Evolutionary conservation across 2,888 invertebrate species (phyloP).

Genomic region (Polyploca ridens): DNA sequence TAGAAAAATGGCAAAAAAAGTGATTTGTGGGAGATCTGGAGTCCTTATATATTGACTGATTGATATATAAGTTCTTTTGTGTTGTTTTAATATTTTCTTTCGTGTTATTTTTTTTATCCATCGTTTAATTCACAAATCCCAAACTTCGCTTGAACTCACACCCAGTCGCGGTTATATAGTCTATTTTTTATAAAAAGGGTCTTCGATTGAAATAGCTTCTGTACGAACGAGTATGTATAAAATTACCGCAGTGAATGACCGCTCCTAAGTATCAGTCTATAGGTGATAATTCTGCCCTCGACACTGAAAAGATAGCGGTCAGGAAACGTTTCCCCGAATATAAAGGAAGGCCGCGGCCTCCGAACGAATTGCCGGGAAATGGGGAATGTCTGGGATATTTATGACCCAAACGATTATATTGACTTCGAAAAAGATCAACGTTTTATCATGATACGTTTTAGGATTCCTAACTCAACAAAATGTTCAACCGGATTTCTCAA

Average conservation of each 20-base stretch:
- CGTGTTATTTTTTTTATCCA: too few relatives aligned
- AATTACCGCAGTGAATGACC: slow-evolving; percentile 5
- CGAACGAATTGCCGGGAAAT: slow-evolving; percentile 39
- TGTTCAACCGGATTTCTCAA: background rate
- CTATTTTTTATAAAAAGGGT: too few relatives aligned
- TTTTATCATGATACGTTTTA: background rate
- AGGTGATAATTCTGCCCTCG: slow-evolving; percentile 30
- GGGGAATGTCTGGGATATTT: slow-evolving; percentile 36
- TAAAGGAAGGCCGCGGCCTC: slow-evolving; percentile 35
- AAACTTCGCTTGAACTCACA: too few relatives aligned
- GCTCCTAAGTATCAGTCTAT: slow-evolving; percentile 13
- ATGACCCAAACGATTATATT: slow-evolving; percentile 37
- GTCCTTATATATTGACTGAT: too few relatives aligned
- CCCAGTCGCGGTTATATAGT: too few relatives aligned
- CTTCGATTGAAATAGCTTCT: background rate
- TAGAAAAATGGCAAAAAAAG: too few relatives aligned
- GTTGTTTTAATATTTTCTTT: too few relatives aligned
- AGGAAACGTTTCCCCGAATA: slow-evolving; percentile 42
- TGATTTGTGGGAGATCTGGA: too few relatives aligned
- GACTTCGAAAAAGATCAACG: slow-evolving; percentile 25
- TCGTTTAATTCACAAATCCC: too few relatives aligned
- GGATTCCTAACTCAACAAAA: slow-evolving; percentile 1
- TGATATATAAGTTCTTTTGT: too few relatives aligned
- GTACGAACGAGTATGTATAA: background rate
- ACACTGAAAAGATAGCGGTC: slow-evolving; percentile 44